A percentile compares a stretch with the other conserved stretches of the same genome.
These are phyloP conservation scores for Tapirus terrestris DNA, from an alignment of 2,113 vertebrate genomes.

Conservation along the genomic window DNA sequence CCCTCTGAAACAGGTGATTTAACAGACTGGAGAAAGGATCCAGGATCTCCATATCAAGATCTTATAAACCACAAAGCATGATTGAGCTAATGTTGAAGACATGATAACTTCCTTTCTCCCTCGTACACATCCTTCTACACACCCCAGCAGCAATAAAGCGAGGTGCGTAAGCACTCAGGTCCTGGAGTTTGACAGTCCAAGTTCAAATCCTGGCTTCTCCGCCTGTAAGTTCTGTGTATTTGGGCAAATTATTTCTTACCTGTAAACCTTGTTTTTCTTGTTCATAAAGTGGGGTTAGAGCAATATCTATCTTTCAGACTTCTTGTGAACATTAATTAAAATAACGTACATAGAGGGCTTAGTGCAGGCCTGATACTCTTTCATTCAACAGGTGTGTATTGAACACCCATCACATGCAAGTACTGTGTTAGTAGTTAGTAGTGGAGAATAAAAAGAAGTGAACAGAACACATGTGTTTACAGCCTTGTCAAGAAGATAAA, in stretches of 20 bases:
- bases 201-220: background rate
- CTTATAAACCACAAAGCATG: conserved; percentile 35
- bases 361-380: background rate
- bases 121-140: background rate
- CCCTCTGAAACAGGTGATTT: background rate
- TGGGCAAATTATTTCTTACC: background rate
- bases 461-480: background rate
- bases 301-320: background rate
- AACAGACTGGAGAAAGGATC: background rate
- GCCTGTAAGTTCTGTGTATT: background rate
- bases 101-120: background rate
- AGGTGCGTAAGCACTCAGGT: background rate
- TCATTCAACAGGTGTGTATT: background rate
- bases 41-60: background rate
- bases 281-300: background rate
- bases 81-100: background rate
- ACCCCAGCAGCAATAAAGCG: background rate
- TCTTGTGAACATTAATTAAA: conserved; percentile 11
- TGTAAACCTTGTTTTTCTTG: background rate
- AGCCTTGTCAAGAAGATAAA: background rate
- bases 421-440: background rate
- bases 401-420: background rate
- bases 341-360: background rate
- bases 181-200: background rate
- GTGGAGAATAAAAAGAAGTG: background rate